These are phyloP conservation scores for Ameiurus melas DNA, from an alignment of 2,113 vertebrate genomes.

Conservation along the genomic window DNA sequence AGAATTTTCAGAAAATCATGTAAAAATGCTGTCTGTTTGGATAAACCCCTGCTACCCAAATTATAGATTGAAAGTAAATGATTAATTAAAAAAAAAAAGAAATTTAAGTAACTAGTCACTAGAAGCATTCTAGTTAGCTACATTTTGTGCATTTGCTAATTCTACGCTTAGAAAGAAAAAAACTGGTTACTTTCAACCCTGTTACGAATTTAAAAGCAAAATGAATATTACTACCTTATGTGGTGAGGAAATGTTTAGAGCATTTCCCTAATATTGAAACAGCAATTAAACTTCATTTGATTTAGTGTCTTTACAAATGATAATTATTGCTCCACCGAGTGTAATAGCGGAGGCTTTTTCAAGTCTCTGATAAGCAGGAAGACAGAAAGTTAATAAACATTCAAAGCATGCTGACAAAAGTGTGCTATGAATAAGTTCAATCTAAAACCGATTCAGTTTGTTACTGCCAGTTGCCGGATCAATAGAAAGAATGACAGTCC, in stretches of 20 bases:
- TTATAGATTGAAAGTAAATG: no score
- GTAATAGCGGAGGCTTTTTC: not conserved
- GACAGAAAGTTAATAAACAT: not conserved
- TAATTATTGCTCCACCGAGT: constrained; percentile 22
- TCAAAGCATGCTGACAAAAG: not conserved
- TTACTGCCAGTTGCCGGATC: not conserved
- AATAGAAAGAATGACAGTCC: not conserved
- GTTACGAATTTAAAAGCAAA: not conserved
- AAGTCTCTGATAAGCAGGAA: not conserved
- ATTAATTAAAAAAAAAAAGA: no score
- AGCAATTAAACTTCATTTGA: not conserved
- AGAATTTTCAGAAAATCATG: no score
- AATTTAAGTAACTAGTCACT: not conserved
- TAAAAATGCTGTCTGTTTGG: no score
- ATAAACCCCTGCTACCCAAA: not conserved
- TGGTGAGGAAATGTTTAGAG: not conserved
- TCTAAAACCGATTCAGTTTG: not conserved
- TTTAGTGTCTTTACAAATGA: constrained; percentile 23
- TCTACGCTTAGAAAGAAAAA: not conserved
- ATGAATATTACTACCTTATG: not conserved
- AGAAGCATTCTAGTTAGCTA: not conserved
- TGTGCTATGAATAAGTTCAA: not conserved
- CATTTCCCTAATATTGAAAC: not conserved
- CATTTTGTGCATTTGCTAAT: not conserved
- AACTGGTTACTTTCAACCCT: no score